Conservation (phyloP, 2,797 vertebrate species). For the Phataginus tetradactyla region DNA sequence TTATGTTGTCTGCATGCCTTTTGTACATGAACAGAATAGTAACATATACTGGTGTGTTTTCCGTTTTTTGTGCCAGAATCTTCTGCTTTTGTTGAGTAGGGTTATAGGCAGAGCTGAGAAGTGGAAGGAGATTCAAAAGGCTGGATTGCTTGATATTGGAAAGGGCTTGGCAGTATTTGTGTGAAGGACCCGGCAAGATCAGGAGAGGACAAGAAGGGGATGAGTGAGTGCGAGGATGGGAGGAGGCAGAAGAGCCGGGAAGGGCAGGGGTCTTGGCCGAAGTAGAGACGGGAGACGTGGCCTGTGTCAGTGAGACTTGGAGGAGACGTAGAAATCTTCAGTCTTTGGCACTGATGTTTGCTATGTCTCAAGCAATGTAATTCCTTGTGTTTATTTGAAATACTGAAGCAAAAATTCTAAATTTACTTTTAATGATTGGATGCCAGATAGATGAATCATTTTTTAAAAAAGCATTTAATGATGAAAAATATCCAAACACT, state of each 20-base stretch:
- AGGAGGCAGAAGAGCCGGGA: not conserved
- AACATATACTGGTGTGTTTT: not conserved
- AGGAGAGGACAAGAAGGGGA: not conserved
- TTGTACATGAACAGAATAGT: not conserved
- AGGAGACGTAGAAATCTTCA: not conserved
- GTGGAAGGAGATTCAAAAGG: not conserved
- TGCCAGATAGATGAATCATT: not conserved
- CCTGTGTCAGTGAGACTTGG: not conserved
- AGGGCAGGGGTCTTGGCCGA: not conserved
- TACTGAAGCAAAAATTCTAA: not conserved
- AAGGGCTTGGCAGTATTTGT: not conserved
- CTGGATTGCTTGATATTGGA: not conserved
- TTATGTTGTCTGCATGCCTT: not conserved
- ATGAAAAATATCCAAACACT: constrained; percentile 36
- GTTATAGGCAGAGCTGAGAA: not conserved
- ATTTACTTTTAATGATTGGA: constrained; percentile 10
- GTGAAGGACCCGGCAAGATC: not conserved
- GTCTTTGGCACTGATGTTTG: not conserved
- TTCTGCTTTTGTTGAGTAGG: not conserved
- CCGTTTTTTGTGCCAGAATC: not conserved
- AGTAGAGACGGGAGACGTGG: not conserved
- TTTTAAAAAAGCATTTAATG: not conserved
- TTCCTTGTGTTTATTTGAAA: not conserved
- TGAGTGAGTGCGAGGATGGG: not conserved
- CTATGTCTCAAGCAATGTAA: not conserved